These are phyloP conservation scores for Ardeotis arabs DNA, from an alignment of 2,113 vertebrate species.

Conservation along the genomic window DNA sequence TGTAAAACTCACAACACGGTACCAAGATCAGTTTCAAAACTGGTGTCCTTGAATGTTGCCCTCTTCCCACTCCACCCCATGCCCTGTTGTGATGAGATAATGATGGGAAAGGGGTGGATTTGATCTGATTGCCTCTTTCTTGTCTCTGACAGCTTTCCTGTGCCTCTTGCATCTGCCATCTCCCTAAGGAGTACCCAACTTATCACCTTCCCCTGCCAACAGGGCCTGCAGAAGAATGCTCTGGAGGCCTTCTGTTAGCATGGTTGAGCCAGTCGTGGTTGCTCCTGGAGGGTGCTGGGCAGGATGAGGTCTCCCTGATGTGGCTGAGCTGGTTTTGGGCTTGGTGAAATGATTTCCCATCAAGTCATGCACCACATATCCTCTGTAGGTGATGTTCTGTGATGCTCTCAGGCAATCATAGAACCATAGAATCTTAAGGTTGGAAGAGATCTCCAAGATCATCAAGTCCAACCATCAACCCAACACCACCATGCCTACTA, in stretches of 20 bases:
- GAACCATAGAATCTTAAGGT: too few relatives aligned
- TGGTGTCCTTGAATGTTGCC: not conserved
- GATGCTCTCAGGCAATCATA: not conserved
- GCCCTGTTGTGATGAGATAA: not conserved
- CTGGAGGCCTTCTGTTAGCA: not conserved
- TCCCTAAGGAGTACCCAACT: not conserved
- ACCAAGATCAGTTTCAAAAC: not conserved
- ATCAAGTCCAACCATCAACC: too few relatives aligned
- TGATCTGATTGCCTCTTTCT: not conserved
- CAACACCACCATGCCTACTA: too few relatives aligned
- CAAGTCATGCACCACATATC: not conserved
- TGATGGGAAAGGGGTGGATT: not conserved
- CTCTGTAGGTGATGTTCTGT: not conserved
- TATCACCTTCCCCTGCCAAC: not conserved
- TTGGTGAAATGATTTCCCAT: not conserved
- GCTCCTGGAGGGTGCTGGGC: not conserved
- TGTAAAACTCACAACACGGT: not conserved
- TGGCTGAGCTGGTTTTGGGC: not conserved
- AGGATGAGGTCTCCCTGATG: not conserved
- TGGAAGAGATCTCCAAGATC: too few relatives aligned
- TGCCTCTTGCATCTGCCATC: not conserved
- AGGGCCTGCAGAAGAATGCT: not conserved
- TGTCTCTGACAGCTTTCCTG: not conserved
- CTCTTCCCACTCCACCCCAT: not conserved
- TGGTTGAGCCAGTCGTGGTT: not conserved